A percentile compares a stretch with the other conserved stretches of the same genome.
These are phyloP conservation scores for Myotis brandtii DNA, from an alignment of 2,113 vertebrate genomes.

Conservation along the genomic window DNA sequence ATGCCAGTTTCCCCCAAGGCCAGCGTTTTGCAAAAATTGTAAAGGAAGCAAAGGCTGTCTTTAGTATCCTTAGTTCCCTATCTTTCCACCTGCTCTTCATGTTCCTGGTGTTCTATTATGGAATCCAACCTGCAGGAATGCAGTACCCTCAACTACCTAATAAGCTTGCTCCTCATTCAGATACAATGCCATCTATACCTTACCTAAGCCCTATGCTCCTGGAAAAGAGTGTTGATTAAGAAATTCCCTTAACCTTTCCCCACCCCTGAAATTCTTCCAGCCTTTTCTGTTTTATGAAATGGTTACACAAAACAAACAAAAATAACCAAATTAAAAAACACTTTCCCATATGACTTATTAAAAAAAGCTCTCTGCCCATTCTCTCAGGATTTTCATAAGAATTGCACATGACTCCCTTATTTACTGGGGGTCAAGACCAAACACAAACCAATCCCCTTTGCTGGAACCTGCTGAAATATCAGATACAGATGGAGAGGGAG, in stretches of 20 bases:
- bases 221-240: slow-evolving; percentile 26
- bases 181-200: background rate
- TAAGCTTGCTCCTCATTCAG: background rate
- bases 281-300: slow-evolving; percentile 32
- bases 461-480: background rate
- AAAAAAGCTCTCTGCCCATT: background rate
- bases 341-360: background rate
- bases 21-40: slow-evolving; percentile 53
- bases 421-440: background rate
- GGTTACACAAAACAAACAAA: background rate
- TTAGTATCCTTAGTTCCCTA: background rate
- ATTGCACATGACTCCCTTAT: too few species aligned
- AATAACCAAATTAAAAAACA: background rate
- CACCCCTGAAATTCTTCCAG: background rate
- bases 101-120: slow-evolving; percentile 12
- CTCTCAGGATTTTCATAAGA: background rate
- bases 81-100: background rate
- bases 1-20: slow-evolving; percentile 19
- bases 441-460: background rate
- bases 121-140: background rate
- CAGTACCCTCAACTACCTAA: background rate
- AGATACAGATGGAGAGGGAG: background rate
- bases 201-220: background rate
- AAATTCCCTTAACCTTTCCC: background rate
- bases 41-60: slow-evolving; percentile 47